A percentile compares a stretch with the other conserved stretches of the same genome.
These are phyloP conservation scores for Macrochelys suwanniensis DNA, from an alignment of 2,797 vertebrate genomes.

Conservation along the genomic window DNA sequence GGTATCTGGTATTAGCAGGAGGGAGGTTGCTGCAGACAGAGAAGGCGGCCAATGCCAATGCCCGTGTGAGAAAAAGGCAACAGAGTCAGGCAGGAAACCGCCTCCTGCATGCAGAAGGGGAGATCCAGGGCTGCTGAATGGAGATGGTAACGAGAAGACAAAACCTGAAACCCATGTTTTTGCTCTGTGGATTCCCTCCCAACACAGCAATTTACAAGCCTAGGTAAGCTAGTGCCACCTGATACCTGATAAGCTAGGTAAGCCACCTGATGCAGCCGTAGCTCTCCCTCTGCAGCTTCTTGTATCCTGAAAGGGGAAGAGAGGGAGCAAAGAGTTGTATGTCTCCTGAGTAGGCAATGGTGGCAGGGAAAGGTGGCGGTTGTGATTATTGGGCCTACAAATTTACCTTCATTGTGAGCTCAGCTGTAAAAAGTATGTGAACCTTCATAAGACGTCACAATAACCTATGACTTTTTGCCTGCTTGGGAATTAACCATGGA, in stretches of 20 bases:
- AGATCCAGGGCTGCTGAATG: not conserved
- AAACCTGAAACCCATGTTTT: not conserved
- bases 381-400: too few relatives aligned
- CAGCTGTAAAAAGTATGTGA: too few relatives aligned
- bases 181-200: not conserved
- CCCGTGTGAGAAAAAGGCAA: not conserved
- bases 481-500: not conserved
- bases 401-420: too few relatives aligned
- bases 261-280: not conserved
- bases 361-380: not conserved
- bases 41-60: not conserved
- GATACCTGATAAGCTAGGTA: not conserved
- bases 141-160: not conserved
- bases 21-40: not conserved
- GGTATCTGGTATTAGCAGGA: not conserved
- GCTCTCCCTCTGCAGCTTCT: not conserved
- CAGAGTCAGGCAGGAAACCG: too few relatives aligned
- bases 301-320: not conserved
- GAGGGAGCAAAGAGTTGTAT: not conserved
- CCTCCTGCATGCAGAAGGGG: not conserved
- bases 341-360: accelerated
- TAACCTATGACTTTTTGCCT: not conserved
- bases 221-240: not conserved
- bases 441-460: not conserved
- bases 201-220: not conserved